Percentiles rank a stretch among this genome's conserved stretches.
These are phyloP conservation scores for Rhinatrema bivittatum DNA, from an alignment of 2,797 vertebrate species.

Conservation along the genomic window DNA sequence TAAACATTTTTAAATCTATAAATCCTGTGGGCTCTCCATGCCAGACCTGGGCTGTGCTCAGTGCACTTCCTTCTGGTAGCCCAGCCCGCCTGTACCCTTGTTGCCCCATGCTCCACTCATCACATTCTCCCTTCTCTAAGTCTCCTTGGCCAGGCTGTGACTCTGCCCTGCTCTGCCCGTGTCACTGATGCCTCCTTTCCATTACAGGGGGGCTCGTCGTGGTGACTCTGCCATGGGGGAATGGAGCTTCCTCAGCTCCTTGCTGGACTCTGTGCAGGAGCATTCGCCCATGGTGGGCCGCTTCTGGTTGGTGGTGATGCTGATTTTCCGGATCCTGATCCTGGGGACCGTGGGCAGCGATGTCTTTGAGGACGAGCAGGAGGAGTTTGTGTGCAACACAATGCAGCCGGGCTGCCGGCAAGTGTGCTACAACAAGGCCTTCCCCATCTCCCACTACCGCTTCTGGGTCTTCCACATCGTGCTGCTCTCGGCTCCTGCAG, in stretches of 20 bases:
- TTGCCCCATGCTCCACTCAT: too few relatives aligned
- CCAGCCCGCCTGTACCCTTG: too few relatives aligned
- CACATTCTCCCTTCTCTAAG: too few relatives aligned
- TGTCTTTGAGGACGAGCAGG: slow-evolving; percentile 84
- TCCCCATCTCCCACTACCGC: slow-evolving; percentile 89
- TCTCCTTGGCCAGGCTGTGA: too few relatives aligned
- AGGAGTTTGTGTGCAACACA: slow-evolving; percentile 87
- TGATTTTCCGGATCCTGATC: slow-evolving; percentile 84
- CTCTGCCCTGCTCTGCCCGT: not conserved
- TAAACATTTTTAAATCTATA: too few relatives aligned
- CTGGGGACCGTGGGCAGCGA: slow-evolving; percentile 83
- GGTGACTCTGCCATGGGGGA: slow-evolving; percentile 76
- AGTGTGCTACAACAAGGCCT: slow-evolving; percentile 80
- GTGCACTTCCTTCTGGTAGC: too few relatives aligned
- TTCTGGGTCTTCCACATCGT: slow-evolving; percentile 93
- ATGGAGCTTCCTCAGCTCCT: slow-evolving; percentile 70
- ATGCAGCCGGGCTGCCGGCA: slow-evolving; percentile 87
- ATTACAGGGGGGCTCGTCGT: not conserved
- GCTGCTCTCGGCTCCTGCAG: slow-evolving; percentile 77
- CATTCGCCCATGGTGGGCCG: slow-evolving; percentile 84
- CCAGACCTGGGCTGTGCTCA: too few relatives aligned
- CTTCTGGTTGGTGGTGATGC: slow-evolving; percentile 86
- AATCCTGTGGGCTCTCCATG: too few relatives aligned
- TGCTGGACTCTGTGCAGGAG: slow-evolving; percentile 71
- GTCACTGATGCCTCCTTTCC: too few relatives aligned